Percentiles rank a stretch among this genome's conserved stretches.
These are phyloP conservation scores for Petrocephalus schoutedeni DNA, from an alignment of 2,797 vertebrate species.

Conservation along the genomic window DNA sequence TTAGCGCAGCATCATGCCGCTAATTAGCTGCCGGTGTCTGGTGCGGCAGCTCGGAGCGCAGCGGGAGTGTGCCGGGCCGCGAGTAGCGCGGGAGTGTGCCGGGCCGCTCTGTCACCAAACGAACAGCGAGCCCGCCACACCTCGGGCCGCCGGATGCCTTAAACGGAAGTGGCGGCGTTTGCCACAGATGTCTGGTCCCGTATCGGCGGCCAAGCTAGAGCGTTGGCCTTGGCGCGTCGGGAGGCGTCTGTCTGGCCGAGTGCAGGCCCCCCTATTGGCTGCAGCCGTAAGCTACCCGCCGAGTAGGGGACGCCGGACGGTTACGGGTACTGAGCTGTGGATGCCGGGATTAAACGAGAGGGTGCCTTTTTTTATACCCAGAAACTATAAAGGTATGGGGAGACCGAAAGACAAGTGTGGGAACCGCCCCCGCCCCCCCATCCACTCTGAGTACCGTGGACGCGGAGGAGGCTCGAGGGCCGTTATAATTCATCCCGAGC, in stretches of 20 bases:
- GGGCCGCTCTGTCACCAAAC: slow-evolving; percentile 74
- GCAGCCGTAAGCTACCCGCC: slow-evolving; percentile 50
- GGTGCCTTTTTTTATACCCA: slow-evolving; percentile 59
- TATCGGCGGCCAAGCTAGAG: not conserved
- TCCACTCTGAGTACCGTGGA: slow-evolving; percentile 76
- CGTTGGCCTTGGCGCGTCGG: not conserved
- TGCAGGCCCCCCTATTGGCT: slow-evolving; percentile 7
- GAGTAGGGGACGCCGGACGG: slow-evolving; percentile 51
- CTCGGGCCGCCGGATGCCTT: not conserved
- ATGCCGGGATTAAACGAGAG: slow-evolving; percentile 57
- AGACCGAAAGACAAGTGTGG: slow-evolving; percentile 57
- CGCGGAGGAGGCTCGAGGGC: slow-evolving; percentile 85
- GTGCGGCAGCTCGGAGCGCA: slow-evolving; percentile 79
- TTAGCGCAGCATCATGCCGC: slow-evolving; percentile 95
- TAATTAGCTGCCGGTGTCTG: slow-evolving; percentile 92
- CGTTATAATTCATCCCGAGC: slow-evolving; percentile 99
- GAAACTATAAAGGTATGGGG: slow-evolving; percentile 50
- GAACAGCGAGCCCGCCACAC: slow-evolving; percentile 54
- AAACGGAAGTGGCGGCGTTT: slow-evolving; percentile 34
- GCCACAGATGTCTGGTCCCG: slow-evolving; percentile 57
- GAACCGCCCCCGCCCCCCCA: not conserved
- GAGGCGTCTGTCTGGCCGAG: slow-evolving; percentile 8
- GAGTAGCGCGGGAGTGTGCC: slow-evolving; percentile 72
- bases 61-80: slow-evolving; percentile 54
- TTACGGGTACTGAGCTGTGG: slow-evolving; percentile 36